phyloP scores from a whole-genome alignment of 1,140 invertebrate genomes.

The Muscidifurax raptorellus region DNA sequence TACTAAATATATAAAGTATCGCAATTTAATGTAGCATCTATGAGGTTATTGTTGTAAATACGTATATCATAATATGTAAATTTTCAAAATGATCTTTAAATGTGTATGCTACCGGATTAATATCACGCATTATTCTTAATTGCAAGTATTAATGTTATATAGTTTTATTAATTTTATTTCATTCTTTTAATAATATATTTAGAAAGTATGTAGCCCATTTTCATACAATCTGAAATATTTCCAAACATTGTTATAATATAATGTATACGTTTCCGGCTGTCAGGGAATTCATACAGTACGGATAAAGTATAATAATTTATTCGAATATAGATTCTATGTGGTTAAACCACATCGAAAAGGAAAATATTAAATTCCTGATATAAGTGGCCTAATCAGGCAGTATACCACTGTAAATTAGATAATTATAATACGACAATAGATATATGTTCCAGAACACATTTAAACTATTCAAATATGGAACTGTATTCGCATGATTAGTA shows the following conservation, averaged over 20 bases:
- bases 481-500: not conserved
- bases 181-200: no score
- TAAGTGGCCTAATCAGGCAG: not conserved
- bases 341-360: not conserved
- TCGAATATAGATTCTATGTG: not conserved
- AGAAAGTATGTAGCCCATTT: not conserved
- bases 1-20: no score
- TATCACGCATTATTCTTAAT: no score
- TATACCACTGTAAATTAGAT: conserved; percentile 1
- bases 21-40: no score
- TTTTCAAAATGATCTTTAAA: no score
- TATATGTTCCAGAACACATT: not conserved
- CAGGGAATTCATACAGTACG: not conserved
- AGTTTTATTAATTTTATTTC: no score
- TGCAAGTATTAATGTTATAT: no score
- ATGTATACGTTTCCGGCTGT: not conserved
- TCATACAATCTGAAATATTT: not conserved
- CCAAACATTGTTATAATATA: not conserved
- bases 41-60: no score
- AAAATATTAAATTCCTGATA: conserved; percentile 2
- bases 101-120: no score
- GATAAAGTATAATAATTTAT: conserved; percentile 6
- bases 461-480: not conserved
- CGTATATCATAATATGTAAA: no score
- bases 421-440: not conserved